These are phyloP conservation scores for Elaphurus davidianus DNA, from an alignment of 2,113 vertebrate species.

Conservation along the genomic window DNA sequence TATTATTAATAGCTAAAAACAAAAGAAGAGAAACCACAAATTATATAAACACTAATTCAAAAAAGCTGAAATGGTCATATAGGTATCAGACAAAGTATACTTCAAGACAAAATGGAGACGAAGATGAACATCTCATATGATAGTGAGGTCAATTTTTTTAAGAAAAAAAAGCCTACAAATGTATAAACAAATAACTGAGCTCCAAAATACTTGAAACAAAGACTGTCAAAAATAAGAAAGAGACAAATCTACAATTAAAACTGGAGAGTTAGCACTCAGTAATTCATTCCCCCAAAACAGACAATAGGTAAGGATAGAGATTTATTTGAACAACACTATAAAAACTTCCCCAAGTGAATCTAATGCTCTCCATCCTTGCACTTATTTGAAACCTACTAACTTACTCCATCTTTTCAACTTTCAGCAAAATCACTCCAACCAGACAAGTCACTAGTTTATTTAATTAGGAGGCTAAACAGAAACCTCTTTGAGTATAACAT, in stretches of 20 bases:
- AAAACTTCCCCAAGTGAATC: not conserved
- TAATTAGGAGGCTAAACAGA: constrained; percentile 29
- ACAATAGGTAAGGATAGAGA: not conserved
- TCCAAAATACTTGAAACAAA: not conserved
- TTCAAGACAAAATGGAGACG: not conserved
- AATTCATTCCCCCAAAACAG: not conserved
- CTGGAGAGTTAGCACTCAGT: not conserved
- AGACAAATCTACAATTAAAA: not conserved
- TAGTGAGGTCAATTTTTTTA: not conserved
- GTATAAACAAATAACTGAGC: not conserved
- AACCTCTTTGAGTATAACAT: not conserved
- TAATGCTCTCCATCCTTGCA: not conserved
- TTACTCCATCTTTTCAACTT: not conserved
- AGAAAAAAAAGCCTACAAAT: not conserved
- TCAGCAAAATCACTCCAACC: not conserved
- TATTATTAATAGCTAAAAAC: not conserved
- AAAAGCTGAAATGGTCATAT: not conserved
- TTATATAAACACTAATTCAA: not conserved
- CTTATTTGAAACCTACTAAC: not conserved
- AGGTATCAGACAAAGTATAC: not conserved
- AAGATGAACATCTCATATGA: not conserved
- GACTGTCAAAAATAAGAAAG: not conserved
- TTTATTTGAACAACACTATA: not conserved
- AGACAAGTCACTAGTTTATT: not conserved
- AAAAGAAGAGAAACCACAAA: not conserved